Evolutionary conservation across 2,113 vertebrate genomes (phyloP).

Genomic region (Lichenostomus cassidix): DNA sequence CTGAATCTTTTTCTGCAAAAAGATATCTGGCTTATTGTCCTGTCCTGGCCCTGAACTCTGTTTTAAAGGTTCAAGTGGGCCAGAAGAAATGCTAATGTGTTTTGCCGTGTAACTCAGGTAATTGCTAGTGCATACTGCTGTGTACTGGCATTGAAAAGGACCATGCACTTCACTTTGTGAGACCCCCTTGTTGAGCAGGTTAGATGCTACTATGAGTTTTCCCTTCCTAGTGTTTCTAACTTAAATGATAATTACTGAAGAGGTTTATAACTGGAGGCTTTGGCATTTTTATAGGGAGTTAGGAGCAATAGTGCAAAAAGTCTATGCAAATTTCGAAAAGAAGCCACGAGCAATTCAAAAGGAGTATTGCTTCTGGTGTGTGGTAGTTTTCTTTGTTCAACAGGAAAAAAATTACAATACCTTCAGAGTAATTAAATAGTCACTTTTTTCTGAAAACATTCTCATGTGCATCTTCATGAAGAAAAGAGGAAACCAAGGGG

Average conservation of each 20-base stretch:
- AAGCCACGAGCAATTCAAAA: not conserved
- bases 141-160: not conserved
- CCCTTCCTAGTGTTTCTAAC: not conserved
- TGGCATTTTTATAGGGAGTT: not conserved
- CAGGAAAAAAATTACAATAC: not conserved
- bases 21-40: not conserved
- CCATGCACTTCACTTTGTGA: not conserved
- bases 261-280: not conserved
- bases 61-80: not conserved
- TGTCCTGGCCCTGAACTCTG: not conserved
- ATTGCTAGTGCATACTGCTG: not conserved
- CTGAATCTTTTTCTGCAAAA: not conserved
- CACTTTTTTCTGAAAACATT: not conserved
- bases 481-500: not conserved
- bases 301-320: not conserved
- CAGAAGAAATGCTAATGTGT: not conserved
- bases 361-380: not conserved
- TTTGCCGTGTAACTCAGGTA: not conserved
- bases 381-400: not conserved
- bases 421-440: not conserved
- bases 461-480: not conserved
- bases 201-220: not conserved
- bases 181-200: not conserved
- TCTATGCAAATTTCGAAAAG: not conserved
- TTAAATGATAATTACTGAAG: not conserved